These are phyloP conservation scores for Megalonaias nervosa DNA, from an alignment of 1,140 invertebrate species.

Conservation along the genomic window DNA sequence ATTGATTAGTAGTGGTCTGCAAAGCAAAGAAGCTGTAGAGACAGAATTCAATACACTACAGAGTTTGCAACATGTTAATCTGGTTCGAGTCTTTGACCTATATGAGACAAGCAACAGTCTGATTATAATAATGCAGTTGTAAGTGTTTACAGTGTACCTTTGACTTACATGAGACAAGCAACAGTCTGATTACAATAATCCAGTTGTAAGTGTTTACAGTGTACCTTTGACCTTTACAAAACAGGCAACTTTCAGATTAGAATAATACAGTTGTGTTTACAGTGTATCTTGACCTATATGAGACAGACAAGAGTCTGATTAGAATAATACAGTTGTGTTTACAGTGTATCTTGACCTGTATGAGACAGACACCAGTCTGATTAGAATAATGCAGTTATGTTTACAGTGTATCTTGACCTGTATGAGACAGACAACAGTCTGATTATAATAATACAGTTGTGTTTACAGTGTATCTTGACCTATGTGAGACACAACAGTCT, in stretches of 20 bases:
- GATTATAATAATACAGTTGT: conserved; percentile 85
- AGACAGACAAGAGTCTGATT: conserved; percentile 81
- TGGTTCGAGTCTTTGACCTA: conserved; percentile 81
- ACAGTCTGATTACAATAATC: conserved; percentile 82
- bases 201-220: conserved; percentile 78
- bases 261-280: conserved; percentile 79
- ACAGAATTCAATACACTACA: conserved; percentile 79
- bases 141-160: conserved; percentile 75
- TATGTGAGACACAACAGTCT: conserved; percentile 83
- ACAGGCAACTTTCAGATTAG: conserved; percentile 83
- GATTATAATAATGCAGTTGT: conserved; percentile 85
- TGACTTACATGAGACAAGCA: conserved; percentile 83
- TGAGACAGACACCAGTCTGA: conserved; percentile 81
- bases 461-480: conserved; percentile 70
- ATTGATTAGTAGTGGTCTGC: conserved; percentile 78
- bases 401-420: conserved; percentile 77
- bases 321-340: conserved; percentile 85
- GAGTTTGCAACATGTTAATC: conserved; percentile 79
- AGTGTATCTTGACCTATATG: conserved; percentile 80
- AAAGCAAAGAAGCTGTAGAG: conserved; percentile 74
- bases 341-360: conserved; percentile 83
- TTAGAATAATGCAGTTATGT: conserved; percentile 83
- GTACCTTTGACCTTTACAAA: conserved; percentile 82
- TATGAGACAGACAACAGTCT: conserved; percentile 82
- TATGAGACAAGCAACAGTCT: conserved; percentile 83